Base-by-base conservation (phyloP, 2,113 vertebrate genomes). In the Nothoprocta pentlandii region DNA sequence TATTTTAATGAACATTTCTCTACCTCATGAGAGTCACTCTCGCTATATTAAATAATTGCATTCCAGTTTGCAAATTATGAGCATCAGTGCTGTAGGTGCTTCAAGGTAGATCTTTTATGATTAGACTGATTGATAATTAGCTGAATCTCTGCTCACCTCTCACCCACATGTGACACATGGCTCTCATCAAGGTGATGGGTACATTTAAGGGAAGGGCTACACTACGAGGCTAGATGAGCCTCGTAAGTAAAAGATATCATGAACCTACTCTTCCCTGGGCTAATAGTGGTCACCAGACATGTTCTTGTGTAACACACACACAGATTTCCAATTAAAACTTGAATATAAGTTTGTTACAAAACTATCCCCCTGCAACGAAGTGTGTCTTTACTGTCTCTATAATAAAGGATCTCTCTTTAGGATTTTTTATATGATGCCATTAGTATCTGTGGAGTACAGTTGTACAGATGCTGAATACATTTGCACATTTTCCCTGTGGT, bases 1-100 rank as follows among this genome's bases (percentile, higher is more conserved):
- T 95, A 95, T 30, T 58, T 58, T 58, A 94, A 92, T 87, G 93
- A 87, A 84, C 76, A 94, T 95, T 95, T 95, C 77, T 74, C 58
- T 87, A 34, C 82, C 59, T 94, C 85, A 91, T 62, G 81, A 82
- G 92, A 59, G 54, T 92, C 15, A 2, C 77, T 88, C 63, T 75
- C 10, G 61, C 71, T 59, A 22, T 80, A 85, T 80, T 80, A 64
- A 69, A 69, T 68, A 68, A 12, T 41, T 62, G 47, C 19, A 34
- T 47, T 71, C 87, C 91, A 92, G 13, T 89, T 93, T 92, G 30
- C 63, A 3, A 3, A 68, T 81, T 69, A 39, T 68, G 34, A 85
- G 47, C 51, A 67, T 59, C 51, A 47, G 21, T 61, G 49, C 16
- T 54, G 16, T 25, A 47, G 39, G 9, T 76, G 21, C 49, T 69